phyloP scores from a whole-genome alignment of 2,113 vertebrate genomes.

The Paedocypris sp. region DNA sequence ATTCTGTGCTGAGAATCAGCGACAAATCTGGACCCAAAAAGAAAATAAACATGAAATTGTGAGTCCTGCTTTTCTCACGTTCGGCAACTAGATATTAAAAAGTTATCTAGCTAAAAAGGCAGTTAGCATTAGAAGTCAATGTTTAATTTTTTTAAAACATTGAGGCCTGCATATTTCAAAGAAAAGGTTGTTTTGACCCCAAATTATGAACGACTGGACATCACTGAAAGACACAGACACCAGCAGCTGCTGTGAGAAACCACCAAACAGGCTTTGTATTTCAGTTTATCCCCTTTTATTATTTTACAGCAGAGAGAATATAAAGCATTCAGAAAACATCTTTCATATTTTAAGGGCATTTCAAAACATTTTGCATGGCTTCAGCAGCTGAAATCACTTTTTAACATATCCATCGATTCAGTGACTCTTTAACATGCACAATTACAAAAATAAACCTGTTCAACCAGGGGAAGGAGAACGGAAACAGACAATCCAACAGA shows the following conservation, averaged over 20 bases:
- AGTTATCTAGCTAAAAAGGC: too few species aligned
- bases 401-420: slow-evolving; percentile 98
- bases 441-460: slow-evolving; percentile 99
- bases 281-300: slow-evolving; percentile 79
- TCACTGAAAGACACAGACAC: too few species aligned
- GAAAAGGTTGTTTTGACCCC: too few species aligned
- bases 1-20: too few species aligned
- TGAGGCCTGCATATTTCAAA: too few species aligned
- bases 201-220: too few species aligned
- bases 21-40: too few species aligned
- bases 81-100: too few species aligned
- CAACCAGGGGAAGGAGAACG: slow-evolving; percentile 67
- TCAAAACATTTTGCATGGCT: slow-evolving; percentile 99
- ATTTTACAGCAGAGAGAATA: slow-evolving; percentile 99
- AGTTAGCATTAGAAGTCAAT: too few species aligned
- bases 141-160: too few species aligned
- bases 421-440: slow-evolving; percentile 99
- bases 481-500: slow-evolving; percentile 51
- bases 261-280: slow-evolving; percentile 67
- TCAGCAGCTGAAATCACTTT: slow-evolving; percentile 95
- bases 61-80: too few species aligned
- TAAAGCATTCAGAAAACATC: slow-evolving; percentile 99
- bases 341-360: slow-evolving; percentile 99
- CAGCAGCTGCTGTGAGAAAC: not conserved
- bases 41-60: too few species aligned